Evolutionary conservation across 2,113 vertebrate genomes (phyloP).

Genomic region (Echinops telfairi): DNA sequence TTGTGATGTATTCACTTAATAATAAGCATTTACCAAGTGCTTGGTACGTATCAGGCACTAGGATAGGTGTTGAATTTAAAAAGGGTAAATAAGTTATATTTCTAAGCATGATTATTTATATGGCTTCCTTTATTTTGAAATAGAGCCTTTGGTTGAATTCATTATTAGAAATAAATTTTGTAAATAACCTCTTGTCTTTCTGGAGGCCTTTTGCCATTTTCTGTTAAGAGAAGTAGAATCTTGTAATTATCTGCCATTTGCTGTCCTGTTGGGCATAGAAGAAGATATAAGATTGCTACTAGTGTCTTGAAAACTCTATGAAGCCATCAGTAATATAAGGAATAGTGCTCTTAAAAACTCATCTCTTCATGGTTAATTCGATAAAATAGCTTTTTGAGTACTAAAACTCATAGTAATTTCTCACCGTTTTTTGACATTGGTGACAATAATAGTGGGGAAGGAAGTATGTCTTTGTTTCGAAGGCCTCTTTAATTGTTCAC

Average conservation of each 20-base stretch:
- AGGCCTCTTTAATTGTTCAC: background rate
- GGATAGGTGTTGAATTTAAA: background rate
- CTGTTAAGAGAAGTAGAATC: slow-evolving; percentile 1
- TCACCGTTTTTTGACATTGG: background rate
- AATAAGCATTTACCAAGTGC: background rate
- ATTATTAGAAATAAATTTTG: slow-evolving; percentile 45
- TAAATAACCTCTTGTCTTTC: slow-evolving; percentile 20
- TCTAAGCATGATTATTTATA: slow-evolving; percentile 35
- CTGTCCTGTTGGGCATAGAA: background rate
- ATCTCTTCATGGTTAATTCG: slow-evolving; percentile 37
- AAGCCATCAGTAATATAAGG: slow-evolving; percentile 15
- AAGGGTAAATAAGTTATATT: slow-evolving; percentile 16
- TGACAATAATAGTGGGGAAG: background rate
- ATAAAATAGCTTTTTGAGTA: background rate
- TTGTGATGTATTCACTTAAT: background rate
- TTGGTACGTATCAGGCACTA: background rate
- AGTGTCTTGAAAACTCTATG: background rate
- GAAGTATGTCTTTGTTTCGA: background rate
- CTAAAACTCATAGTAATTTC: background rate
- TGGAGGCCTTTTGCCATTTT: slow-evolving; percentile 43
- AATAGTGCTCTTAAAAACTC: slow-evolving; percentile 12
- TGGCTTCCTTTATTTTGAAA: slow-evolving; percentile 56
- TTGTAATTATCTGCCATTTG: slow-evolving; percentile 2
- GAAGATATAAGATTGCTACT: background rate
- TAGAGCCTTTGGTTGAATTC: slow-evolving; percentile 52